A percentile compares a stretch with the other conserved stretches of the same genome.
phyloP scores from a whole-genome alignment of 2,797 vertebrate genomes.

The Anolis apletophallus region DNA sequence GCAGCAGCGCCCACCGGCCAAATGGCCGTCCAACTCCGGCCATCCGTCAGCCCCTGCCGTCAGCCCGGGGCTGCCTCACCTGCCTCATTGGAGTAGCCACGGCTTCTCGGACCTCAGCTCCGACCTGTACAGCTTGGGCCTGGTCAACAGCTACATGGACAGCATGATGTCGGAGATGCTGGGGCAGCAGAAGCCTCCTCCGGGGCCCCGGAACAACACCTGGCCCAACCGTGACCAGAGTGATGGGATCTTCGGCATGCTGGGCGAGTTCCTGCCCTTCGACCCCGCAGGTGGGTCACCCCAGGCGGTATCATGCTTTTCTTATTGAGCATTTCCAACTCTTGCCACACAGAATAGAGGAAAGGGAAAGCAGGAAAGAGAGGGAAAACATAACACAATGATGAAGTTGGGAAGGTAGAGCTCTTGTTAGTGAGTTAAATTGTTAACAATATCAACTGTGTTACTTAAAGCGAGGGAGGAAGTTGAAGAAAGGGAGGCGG shows the following conservation, averaged over 20 bases:
- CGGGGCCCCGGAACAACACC: constrained; percentile 97
- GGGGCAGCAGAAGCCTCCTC: constrained; percentile 95
- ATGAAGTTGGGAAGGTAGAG: no score
- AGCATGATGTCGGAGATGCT: constrained; percentile 96
- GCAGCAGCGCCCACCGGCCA: constrained; percentile 86
- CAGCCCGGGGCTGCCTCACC: constrained; percentile 86
- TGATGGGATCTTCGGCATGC: constrained; percentile 87
- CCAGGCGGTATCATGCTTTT: background rate
- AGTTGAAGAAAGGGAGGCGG: no score
- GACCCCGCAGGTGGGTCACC: constrained; percentile 91
- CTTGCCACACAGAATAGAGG: no score
- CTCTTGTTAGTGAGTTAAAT: no score
- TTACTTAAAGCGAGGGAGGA: no score
- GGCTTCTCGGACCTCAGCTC: constrained; percentile 93
- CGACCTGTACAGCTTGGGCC: constrained; percentile 95
- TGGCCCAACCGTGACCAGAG: constrained; percentile 99
- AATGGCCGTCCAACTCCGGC: constrained; percentile 87
- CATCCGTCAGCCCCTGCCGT: constrained; percentile 85
- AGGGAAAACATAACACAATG: no score
- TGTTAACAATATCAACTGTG: no score
- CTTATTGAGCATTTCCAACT: no score
- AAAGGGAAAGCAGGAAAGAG: no score
- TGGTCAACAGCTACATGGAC: constrained; percentile 99
- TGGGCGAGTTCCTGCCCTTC: constrained; percentile 95
- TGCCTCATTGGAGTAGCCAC: constrained; percentile 90